phyloP scores from a whole-genome alignment of 2,888 invertebrate genomes.

The Elegia similella region DNA sequence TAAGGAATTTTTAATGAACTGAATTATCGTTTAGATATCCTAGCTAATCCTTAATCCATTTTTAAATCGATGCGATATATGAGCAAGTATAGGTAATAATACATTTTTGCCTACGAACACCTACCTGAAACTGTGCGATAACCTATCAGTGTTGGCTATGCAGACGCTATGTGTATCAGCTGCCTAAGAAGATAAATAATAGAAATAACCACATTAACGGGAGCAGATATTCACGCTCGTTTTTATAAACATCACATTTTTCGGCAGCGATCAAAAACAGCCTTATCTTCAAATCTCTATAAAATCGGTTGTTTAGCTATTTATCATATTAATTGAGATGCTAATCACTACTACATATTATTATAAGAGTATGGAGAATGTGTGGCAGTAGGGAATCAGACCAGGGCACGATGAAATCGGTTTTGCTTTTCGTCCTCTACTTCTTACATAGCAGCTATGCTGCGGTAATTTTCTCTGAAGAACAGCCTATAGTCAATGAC shows the following conservation, averaged over 20 bases:
- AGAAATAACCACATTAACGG: too few relatives aligned
- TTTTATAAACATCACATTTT: not conserved
- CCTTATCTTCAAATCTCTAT: not conserved
- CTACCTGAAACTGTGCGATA: too few relatives aligned
- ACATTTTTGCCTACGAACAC: too few relatives aligned
- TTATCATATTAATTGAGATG: not conserved
- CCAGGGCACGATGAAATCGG: conserved; percentile 46
- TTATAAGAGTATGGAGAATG: not conserved
- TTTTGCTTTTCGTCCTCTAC: conserved; percentile 36
- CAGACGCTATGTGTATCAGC: too few relatives aligned
- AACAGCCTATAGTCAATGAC: conserved; percentile 51
- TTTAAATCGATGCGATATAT: too few relatives aligned
- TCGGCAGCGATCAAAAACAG: conserved; percentile 9
- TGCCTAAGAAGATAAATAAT: too few relatives aligned
- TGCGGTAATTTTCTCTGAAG: conserved; percentile 37
- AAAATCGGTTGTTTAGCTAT: not conserved
- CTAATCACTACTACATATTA: not conserved
- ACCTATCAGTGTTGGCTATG: too few relatives aligned
- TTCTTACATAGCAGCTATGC: conserved; percentile 55
- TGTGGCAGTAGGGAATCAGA: not conserved
- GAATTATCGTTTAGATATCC: too few relatives aligned
- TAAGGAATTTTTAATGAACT: too few relatives aligned
- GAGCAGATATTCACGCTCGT: too few relatives aligned
- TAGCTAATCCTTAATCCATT: too few relatives aligned
- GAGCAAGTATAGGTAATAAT: too few relatives aligned